Evolutionary conservation across 1,140 invertebrate genomes (phyloP).

Genomic region (Bicyclus anynana): DNA sequence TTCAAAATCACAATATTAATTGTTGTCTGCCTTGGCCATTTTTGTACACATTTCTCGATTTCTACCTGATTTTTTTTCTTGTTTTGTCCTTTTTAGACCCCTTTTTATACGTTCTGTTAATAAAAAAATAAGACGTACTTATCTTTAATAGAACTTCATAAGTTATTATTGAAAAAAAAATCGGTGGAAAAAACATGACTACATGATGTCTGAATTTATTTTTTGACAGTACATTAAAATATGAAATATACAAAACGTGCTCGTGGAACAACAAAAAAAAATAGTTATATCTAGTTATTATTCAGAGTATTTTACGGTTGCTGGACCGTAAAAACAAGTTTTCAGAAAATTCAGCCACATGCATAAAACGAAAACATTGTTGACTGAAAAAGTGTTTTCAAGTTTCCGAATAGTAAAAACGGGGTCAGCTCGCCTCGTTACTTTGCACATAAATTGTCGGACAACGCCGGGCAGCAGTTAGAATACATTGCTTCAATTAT

Average conservation of each 20-base stretch:
- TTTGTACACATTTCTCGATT: too few species aligned
- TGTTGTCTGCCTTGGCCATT: too few species aligned
- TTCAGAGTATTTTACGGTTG: neutral
- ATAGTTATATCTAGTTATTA: neutral
- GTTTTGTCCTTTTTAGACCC: too few species aligned
- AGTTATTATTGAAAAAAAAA: too few species aligned
- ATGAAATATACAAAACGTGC: neutral
- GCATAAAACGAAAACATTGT: constrained; percentile 1
- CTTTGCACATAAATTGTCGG: constrained; percentile 17
- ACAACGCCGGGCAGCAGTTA: constrained; percentile 14
- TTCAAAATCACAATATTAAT: too few species aligned
- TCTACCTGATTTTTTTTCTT: too few species aligned
- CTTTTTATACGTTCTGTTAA: too few species aligned
- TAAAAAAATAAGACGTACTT: too few species aligned
- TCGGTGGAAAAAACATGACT: neutral
- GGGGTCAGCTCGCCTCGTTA: constrained; percentile 21
- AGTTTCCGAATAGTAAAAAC: constrained; percentile 21
- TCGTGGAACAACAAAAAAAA: neutral
- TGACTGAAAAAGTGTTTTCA: constrained; percentile 7
- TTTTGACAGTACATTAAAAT: neutral
- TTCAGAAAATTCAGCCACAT: constrained; percentile 3
- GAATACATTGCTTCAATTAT: constrained; percentile 30
- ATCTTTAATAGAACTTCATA: too few species aligned
- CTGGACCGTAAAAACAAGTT: neutral
- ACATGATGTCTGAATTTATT: too few species aligned